These are phyloP conservation scores for Rousettus madagascariensis DNA, from an alignment of 2,797 vertebrate species.

Conservation along the genomic window DNA sequence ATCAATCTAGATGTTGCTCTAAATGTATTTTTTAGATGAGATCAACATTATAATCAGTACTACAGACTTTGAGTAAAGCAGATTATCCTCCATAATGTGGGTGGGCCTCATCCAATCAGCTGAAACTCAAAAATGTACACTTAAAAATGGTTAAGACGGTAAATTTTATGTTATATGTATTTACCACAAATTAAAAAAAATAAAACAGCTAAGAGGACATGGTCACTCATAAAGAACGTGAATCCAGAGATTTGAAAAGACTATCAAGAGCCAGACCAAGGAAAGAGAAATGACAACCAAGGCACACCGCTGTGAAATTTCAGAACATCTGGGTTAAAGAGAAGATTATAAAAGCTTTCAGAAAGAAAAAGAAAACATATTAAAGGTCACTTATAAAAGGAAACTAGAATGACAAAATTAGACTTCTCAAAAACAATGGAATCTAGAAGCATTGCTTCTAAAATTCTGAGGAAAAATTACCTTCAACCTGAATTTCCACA, in stretches of 20 bases:
- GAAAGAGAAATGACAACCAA: background rate
- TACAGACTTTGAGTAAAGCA: background rate
- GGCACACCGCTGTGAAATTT: background rate
- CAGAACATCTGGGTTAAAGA: background rate
- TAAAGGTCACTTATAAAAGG: background rate
- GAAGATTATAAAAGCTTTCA: background rate
- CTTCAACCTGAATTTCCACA: background rate
- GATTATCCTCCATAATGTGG: background rate
- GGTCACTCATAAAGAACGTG: background rate
- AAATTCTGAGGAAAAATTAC: background rate
- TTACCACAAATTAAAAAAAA: background rate
- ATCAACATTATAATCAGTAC: background rate
- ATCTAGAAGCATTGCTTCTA: background rate
- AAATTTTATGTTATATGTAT: background rate
- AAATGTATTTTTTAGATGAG: background rate
- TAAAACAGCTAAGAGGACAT: background rate
- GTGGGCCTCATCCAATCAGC: background rate
- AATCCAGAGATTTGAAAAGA: background rate
- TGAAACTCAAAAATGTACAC: background rate
- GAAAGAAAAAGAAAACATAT: background rate
- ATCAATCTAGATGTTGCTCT: background rate
- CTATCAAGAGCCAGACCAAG: background rate
- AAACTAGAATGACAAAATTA: background rate
- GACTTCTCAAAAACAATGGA: background rate
- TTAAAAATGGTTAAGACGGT: background rate